Base-by-base conservation (phyloP, 2,797 vertebrate species). In the Myotis pilosus region DNA sequence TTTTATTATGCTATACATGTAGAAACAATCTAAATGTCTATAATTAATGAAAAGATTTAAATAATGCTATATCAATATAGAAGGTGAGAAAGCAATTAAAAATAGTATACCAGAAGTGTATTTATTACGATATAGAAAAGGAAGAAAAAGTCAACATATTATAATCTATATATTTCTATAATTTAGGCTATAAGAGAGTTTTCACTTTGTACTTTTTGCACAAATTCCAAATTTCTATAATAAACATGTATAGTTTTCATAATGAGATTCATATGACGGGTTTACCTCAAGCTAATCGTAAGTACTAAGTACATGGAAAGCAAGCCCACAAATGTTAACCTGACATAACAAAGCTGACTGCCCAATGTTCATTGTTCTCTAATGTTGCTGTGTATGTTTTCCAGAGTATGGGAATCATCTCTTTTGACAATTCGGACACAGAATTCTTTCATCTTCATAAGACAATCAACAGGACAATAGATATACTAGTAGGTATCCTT, bases 181-280 rank as follows among this genome's bases (percentile, higher is more conserved):
- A 53, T 38, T 69, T 76, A 72, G 55, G 5, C 28, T 76, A 0
- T 71, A 87, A 94, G 30, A 89, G 23, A 76, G 16, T 47, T 86
- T 74, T 87, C 19, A 68, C 23, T 49, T 62, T 13, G 41, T 23
- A 33, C 11, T 72, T 84, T 62, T 62, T 51, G 57, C 17, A 36
- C 10, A 68, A 64, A 92, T 83, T 94, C 57, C 41, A 88, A 49
- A 57, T 95, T 64, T 89, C n/a, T 83, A 2, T 51, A 78, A 57
- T 23, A 44, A 85, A 80, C 28, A 19, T 47, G 6, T 79, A 57
- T 11, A 28, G 11, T 75, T 91, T 92, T 86, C 16, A 89, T 76
- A 86, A 74, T 85, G 57, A 88, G 64, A 93, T 76, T 84, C 47
- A 17, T 17, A 38, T 11, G 10, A 47, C 62, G 16, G 8, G 1